Evolutionary conservation across 2,888 invertebrate species (phyloP).

Genomic region (Tipula unca): DNA sequence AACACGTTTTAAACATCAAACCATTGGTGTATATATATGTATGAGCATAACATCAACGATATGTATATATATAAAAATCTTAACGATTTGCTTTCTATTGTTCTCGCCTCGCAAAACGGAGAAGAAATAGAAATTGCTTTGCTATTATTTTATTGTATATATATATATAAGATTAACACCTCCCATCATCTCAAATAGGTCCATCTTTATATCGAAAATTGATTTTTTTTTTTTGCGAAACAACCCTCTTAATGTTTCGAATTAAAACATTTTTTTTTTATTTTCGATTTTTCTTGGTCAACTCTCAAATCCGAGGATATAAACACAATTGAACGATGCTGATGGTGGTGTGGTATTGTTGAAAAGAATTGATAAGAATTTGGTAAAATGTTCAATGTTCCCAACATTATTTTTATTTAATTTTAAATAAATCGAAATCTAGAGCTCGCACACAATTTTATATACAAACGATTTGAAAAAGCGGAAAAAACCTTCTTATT

Average conservation of each 20-base stretch:
- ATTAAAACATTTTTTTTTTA: neutral
- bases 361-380: conserved; percentile 4
- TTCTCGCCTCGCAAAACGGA: neutral
- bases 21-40: neutral
- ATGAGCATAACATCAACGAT: neutral
- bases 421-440: neutral
- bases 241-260: neutral
- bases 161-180: neutral
- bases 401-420: neutral
- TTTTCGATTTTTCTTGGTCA: neutral
- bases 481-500: conserved; percentile 2
- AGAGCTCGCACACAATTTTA: neutral
- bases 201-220: neutral
- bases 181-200: conserved; percentile 14
- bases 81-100: conserved; percentile 8
- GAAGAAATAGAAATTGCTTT: neutral
- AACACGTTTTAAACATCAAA: conserved; percentile 8
- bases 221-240: neutral
- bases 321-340: neutral
- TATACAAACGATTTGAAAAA: neutral
- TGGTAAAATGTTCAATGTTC: neutral
- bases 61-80: neutral
- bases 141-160: neutral
- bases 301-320: neutral
- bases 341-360: neutral